A percentile compares a stretch with the other conserved stretches of the same genome.
Conservation (phyloP, 2,113 vertebrate genomes). For the Poeciliopsis retropinna region DNA sequence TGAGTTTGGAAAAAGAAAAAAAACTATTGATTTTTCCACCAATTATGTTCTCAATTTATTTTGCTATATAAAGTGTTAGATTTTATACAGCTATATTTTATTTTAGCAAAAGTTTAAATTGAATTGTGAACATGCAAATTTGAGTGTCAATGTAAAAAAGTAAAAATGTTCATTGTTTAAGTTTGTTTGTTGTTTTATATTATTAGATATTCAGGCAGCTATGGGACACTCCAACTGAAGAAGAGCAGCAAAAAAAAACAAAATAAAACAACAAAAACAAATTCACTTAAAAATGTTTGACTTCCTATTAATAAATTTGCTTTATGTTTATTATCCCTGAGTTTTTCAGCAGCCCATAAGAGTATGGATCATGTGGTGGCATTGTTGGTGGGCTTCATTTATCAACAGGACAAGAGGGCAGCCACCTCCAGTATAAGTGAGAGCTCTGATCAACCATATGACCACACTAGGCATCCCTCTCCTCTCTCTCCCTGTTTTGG, state of each 20-base stretch:
- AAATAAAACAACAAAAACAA: background rate
- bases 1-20: too few species aligned
- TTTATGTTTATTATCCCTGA: constrained; percentile 57
- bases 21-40: too few species aligned
- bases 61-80: too few species aligned
- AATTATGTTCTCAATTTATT: too few species aligned
- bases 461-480: background rate
- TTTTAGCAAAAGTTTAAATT: too few species aligned
- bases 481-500: constrained; percentile 11
- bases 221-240: too few species aligned
- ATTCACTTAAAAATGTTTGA: constrained; percentile 54
- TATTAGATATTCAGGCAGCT: background rate
- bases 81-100: too few species aligned
- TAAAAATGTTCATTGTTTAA: too few species aligned
- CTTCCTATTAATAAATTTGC: constrained; percentile 47
- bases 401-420: constrained; percentile 56
- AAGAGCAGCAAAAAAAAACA: too few species aligned
- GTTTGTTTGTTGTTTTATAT: too few species aligned
- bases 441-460: constrained; percentile 27
- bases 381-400: constrained; percentile 41
- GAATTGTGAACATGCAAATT: too few species aligned
- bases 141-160: too few species aligned
- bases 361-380: constrained; percentile 58
- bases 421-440: constrained; percentile 62
- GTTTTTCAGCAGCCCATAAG: constrained; percentile 49